phyloP scores from a whole-genome alignment of 2,888 invertebrate genomes.

The Stramonita haemastoma region DNA sequence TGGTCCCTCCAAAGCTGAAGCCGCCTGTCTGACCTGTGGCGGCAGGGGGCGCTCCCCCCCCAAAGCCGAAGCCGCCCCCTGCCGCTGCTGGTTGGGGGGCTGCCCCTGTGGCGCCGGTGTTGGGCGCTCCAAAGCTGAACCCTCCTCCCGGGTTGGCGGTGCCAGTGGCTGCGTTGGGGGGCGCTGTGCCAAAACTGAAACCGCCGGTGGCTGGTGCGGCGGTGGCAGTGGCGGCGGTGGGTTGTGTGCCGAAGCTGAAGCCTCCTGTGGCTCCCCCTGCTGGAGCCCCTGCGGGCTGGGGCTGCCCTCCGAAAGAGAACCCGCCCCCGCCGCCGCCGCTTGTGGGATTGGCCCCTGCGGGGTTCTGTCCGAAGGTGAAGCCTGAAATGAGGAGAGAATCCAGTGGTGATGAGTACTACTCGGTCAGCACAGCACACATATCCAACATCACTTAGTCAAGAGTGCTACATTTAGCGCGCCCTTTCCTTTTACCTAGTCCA shows the following conservation, averaged over 20 bases:
- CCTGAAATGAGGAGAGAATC: neutral
- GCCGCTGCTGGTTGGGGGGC: neutral
- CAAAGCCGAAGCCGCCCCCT: neutral
- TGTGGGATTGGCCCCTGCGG: neutral
- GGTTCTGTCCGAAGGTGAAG: constrained; percentile 16
- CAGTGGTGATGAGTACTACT: neutral
- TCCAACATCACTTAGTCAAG: neutral
- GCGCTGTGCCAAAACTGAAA: constrained; percentile 41
- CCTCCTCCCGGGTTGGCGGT: constrained; percentile 22
- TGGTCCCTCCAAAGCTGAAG: constrained; percentile 36
- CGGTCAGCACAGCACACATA: neutral
- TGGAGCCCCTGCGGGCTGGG: constrained; percentile 22
- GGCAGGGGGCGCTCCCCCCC: constrained; percentile 45
- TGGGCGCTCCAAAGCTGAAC: constrained; percentile 40
- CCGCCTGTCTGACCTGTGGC: neutral
- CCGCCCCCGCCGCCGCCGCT: constrained; percentile 29
- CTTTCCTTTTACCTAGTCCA: too few relatives aligned
- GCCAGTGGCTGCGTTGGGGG: constrained; percentile 26
- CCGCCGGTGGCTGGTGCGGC: constrained; percentile 38
- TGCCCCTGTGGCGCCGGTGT: constrained; percentile 19
- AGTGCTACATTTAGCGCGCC: too few relatives aligned
- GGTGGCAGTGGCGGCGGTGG: constrained; percentile 50
- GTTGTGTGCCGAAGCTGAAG: constrained; percentile 57
- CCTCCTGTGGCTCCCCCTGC: constrained; percentile 47
- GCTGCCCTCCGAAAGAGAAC: constrained; percentile 44